Conservation (phyloP, 2,113 vertebrate species). For the Ginglymostoma cirratum region DNA sequence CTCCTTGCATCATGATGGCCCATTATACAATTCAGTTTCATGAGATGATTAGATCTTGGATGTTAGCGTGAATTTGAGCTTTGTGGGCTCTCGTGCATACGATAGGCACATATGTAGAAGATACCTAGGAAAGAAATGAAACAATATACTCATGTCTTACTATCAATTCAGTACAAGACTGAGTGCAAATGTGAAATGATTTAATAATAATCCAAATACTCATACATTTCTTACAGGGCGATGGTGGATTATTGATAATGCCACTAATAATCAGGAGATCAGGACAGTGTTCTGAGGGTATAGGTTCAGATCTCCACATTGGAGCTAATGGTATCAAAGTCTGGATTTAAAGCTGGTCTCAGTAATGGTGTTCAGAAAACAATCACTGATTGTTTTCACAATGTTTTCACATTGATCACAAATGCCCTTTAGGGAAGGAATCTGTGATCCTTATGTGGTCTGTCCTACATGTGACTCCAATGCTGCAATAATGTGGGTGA, state of each 20-base stretch:
- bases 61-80: constrained; percentile 49
- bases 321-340: too few species aligned
- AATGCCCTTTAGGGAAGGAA: too few species aligned
- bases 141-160: neutral
- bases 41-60: neutral
- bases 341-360: too few species aligned
- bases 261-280: too few species aligned
- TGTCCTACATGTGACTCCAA: too few species aligned
- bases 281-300: too few species aligned
- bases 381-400: too few species aligned
- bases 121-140: constrained; percentile 47
- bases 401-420: too few species aligned
- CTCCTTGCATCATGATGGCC: neutral
- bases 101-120: constrained; percentile 63
- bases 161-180: neutral
- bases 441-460: too few species aligned
- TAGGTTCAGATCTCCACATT: neutral
- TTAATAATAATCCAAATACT: neutral
- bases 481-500: too few species aligned
- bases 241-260: too few species aligned
- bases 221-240: neutral
- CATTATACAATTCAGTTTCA: neutral
- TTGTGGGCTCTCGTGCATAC: constrained; percentile 59
- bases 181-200: neutral
- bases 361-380: too few species aligned